Conservation (phyloP, 2,888 invertebrate genomes). For the Drosophila lacicola region DNA sequence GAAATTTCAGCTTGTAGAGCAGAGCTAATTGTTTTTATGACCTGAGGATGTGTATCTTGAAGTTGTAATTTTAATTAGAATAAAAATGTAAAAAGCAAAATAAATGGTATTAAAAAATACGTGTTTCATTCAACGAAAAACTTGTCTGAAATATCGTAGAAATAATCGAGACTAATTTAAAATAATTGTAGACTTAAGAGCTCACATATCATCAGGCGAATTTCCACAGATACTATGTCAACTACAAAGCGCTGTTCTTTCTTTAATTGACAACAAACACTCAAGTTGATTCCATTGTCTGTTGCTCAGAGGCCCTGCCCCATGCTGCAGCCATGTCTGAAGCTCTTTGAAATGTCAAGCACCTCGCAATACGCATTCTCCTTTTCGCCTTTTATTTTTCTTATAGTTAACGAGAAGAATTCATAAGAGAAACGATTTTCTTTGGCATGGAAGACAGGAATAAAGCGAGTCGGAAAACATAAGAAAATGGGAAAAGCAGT, state of each 20-base stretch:
- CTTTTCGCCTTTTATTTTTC: conserved; percentile 8
- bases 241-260: conserved; percentile 7
- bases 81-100: neutral
- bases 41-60: conserved; percentile 7
- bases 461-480: conserved; percentile 31
- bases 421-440: conserved; percentile 56
- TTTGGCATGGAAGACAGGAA: conserved; percentile 18
- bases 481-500: conserved; percentile 51
- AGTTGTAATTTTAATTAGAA: conserved; percentile 9
- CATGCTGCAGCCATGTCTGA: conserved; percentile 1
- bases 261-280: conserved; percentile 29
- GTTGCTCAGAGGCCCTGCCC: conserved; percentile 7
- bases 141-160: too few species aligned
- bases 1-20: neutral
- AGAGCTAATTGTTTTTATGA: conserved; percentile 33
- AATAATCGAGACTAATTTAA: too few species aligned
- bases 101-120: neutral
- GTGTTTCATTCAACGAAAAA: neutral
- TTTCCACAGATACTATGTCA: neutral
- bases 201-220: neutral
- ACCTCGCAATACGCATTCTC: conserved; percentile 29
- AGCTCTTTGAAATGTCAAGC: conserved; percentile 44
- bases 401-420: conserved; percentile 53
- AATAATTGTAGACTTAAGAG: neutral
- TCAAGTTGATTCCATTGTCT: conserved; percentile 32